phyloP scores from a whole-genome alignment of 2,888 invertebrate genomes.

The Stratiomys singularior region DNA sequence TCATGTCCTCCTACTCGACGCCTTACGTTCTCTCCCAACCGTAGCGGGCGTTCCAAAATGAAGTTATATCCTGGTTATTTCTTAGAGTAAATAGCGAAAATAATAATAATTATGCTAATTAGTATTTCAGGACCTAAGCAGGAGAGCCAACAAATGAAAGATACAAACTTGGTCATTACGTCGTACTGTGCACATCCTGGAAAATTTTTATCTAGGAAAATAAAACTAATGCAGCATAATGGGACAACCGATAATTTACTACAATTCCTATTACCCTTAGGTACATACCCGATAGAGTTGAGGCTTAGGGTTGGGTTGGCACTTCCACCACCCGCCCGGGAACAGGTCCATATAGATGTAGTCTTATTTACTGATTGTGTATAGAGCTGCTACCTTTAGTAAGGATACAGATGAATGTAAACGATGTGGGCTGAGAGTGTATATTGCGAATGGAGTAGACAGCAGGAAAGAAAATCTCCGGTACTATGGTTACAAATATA shows the following conservation, averaged over 20 bases:
- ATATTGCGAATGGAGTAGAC: neutral
- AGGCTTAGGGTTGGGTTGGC: too few species aligned
- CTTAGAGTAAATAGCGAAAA: neutral
- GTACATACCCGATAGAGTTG: neutral
- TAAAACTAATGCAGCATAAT: slow-evolving; percentile 26
- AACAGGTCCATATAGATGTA: too few species aligned
- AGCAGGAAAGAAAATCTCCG: slow-evolving; percentile 29
- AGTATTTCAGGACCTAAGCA: neutral
- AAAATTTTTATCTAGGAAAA: slow-evolving; percentile 8
- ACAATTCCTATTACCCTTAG: neutral
- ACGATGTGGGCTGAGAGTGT: neutral
- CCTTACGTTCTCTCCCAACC: neutral
- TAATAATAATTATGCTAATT: slow-evolving; percentile 38
- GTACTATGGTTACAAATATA: slow-evolving; percentile 26
- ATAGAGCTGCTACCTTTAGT: too few species aligned
- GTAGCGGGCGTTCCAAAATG: neutral
- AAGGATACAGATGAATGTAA: too few species aligned
- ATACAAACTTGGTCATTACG: neutral
- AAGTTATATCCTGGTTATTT: slow-evolving; percentile 4
- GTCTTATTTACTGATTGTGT: too few species aligned
- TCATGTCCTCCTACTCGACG: too few species aligned
- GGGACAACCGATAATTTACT: slow-evolving; percentile 31
- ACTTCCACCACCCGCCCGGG: too few species aligned
- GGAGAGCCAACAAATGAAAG: neutral
- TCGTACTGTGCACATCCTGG: neutral